These are phyloP conservation scores for Papilio demoleus DNA, from an alignment of 2,888 invertebrate species.

Conservation along the genomic window DNA sequence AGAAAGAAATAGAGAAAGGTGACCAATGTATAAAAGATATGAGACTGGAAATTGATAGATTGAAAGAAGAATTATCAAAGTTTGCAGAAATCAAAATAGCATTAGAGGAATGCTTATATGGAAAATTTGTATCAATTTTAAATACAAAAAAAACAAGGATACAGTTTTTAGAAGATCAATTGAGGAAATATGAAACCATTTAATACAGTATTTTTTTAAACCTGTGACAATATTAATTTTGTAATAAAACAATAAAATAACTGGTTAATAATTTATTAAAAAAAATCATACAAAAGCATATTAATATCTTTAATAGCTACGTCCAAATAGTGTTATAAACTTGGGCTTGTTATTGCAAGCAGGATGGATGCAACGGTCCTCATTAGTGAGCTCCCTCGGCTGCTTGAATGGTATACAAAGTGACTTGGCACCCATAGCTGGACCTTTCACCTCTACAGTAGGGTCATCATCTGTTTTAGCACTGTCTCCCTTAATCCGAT, in stretches of 20 bases:
- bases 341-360: slow-evolving; percentile 91
- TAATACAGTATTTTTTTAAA: slow-evolving; percentile 21
- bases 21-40: slow-evolving; percentile 38
- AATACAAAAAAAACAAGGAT: slow-evolving; percentile 72
- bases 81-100: slow-evolving; percentile 58
- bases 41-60: slow-evolving; percentile 54
- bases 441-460: slow-evolving; percentile 88
- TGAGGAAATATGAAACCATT: slow-evolving; percentile 50
- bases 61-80: slow-evolving; percentile 60
- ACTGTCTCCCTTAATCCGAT: slow-evolving; percentile 97
- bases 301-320: slow-evolving; percentile 88
- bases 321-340: slow-evolving; percentile 96
- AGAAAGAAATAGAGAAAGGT: slow-evolving; percentile 45
- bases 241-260: slow-evolving; percentile 47
- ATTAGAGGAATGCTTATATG: slow-evolving; percentile 64
- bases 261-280: slow-evolving; percentile 45
- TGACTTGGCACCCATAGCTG: slow-evolving; percentile 99
- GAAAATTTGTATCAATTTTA: slow-evolving; percentile 67
- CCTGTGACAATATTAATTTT: too few species aligned
- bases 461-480: slow-evolving; percentile 87
- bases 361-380: slow-evolving; percentile 94
- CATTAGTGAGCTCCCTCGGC: slow-evolving; percentile 84
- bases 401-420: slow-evolving; percentile 98
- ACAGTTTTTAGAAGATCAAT: slow-evolving; percentile 59
- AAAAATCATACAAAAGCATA: slow-evolving; percentile 9